Conservation (phyloP, 2,797 vertebrate genomes). For the Xerus rutilus region DNA sequence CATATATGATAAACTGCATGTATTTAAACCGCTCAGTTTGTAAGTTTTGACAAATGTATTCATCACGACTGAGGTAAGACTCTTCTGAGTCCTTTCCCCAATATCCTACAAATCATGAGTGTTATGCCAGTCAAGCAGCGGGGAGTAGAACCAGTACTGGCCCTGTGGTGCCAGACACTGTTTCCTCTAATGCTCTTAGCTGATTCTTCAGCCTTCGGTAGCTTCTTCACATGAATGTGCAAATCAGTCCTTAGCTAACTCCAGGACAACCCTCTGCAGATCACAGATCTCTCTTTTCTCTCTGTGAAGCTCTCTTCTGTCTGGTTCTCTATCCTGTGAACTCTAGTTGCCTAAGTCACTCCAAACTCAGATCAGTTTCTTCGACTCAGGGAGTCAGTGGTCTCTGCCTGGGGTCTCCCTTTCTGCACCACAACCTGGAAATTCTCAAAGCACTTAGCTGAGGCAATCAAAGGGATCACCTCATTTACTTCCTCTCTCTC, state of each 20-base stretch:
- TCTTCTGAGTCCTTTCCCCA: background rate
- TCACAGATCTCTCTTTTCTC: background rate
- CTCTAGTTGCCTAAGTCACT: background rate
- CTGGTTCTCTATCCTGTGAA: background rate
- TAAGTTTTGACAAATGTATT: background rate
- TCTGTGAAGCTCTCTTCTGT: background rate
- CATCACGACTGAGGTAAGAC: background rate
- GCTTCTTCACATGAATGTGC: background rate
- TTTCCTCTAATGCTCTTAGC: background rate
- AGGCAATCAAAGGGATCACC: background rate
- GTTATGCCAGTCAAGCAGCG: background rate
- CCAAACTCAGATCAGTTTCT: background rate
- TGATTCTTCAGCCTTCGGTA: background rate
- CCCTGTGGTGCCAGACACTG: background rate
- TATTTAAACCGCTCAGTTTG: too few relatives aligned
- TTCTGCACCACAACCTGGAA: background rate
- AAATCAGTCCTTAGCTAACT: background rate
- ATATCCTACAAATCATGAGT: background rate
- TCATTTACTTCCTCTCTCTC: too few relatives aligned
- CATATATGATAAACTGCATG: background rate
- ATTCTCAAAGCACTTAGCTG: background rate
- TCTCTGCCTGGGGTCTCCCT: background rate
- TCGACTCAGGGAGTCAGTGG: background rate
- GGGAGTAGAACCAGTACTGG: background rate
- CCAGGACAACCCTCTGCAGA: background rate